These are phyloP conservation scores for Lamprotornis superbus DNA, from an alignment of 2,113 vertebrate species.

Conservation along the genomic window DNA sequence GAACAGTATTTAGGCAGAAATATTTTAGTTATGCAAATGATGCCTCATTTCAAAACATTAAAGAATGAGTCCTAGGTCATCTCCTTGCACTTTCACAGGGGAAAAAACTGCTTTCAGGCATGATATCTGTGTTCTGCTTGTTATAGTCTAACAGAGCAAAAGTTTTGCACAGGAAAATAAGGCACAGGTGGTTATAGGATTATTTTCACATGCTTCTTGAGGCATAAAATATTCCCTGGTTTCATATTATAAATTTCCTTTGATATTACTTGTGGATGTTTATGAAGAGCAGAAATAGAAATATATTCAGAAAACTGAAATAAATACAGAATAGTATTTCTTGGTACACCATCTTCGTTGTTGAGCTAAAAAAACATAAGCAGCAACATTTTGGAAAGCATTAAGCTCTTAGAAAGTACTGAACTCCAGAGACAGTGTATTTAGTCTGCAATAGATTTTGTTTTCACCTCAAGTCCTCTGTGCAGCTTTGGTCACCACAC, in stretches of 20 bases:
- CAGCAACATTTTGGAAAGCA: neutral
- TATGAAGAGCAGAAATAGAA: neutral
- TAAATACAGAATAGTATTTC: neutral
- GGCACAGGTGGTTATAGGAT: neutral
- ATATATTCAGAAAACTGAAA: neutral
- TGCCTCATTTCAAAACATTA: neutral
- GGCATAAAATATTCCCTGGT: neutral
- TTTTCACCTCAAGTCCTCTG: neutral
- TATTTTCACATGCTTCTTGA: neutral
- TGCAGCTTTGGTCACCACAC: neutral
- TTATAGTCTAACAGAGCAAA: neutral
- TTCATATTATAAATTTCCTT: neutral
- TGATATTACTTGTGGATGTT: neutral
- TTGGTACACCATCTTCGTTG: neutral
- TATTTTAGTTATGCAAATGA: constrained; percentile 31
- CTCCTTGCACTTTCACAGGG: neutral
- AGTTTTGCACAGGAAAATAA: neutral
- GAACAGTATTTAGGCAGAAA: neutral
- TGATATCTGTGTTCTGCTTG: neutral
- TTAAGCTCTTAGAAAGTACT: neutral
- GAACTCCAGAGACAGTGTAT: neutral
- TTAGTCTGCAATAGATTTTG: neutral
- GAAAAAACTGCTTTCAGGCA: neutral
- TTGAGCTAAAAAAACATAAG: neutral
- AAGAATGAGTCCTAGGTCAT: neutral